These are phyloP conservation scores for Fragum sueziense DNA, from an alignment of 2,888 invertebrate species.

Conservation along the genomic window DNA sequence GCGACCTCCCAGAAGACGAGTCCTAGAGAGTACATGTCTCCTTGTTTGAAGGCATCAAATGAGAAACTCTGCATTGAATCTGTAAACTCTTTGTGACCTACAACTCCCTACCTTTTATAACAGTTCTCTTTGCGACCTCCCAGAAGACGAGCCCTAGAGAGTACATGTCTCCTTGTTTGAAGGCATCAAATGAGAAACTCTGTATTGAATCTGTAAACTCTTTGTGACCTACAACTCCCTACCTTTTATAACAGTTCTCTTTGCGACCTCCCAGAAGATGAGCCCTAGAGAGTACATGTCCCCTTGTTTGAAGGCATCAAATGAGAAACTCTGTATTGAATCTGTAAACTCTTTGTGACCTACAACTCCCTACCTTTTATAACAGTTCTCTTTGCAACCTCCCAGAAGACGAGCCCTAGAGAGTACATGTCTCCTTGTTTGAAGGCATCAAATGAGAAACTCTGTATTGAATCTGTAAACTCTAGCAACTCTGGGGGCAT, in stretches of 20 bases:
- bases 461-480: conserved; percentile 86
- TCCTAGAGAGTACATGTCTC: conserved; percentile 84
- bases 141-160: conserved; percentile 84
- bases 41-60: conserved; percentile 83
- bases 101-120: conserved; percentile 78
- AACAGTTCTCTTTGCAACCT: conserved; percentile 80
- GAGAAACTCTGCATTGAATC: conserved; percentile 88
- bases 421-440: conserved; percentile 84
- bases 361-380: conserved; percentile 78
- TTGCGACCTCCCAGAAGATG: conserved; percentile 83
- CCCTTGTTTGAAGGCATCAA: conserved; percentile 83
- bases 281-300: conserved; percentile 84
- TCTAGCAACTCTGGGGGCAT: conserved; percentile 96
- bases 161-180: conserved; percentile 84
- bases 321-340: conserved; percentile 87
- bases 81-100: too few relatives aligned
- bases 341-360: conserved; percentile 87
- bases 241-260: conserved; percentile 78
- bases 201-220: conserved; percentile 87
- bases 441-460: conserved; percentile 85
- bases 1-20: conserved; percentile 84
- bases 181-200: conserved; percentile 84
- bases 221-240: too few relatives aligned
- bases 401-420: conserved; percentile 84
- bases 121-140: conserved; percentile 82